Conservation (phyloP, 2,113 vertebrate genomes). For the Eubucco bourcierii region DNA sequence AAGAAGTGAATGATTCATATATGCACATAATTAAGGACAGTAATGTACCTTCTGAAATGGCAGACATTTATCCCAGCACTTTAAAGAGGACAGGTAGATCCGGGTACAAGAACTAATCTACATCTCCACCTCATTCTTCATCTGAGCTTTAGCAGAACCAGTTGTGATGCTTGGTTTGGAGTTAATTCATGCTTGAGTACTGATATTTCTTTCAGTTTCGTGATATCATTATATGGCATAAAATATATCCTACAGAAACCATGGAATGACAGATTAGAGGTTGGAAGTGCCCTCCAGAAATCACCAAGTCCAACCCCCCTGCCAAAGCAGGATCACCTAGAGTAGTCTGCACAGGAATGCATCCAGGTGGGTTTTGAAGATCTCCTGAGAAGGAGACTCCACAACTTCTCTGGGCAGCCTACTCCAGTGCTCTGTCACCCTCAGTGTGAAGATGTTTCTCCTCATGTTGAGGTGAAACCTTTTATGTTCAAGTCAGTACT, state of each 20-base stretch:
- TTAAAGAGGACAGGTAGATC: background rate
- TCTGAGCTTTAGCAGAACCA: background rate
- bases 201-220: background rate
- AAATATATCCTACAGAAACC: background rate
- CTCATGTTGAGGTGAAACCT: too few species aligned
- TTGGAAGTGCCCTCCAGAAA: too few species aligned
- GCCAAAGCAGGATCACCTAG: too few species aligned
- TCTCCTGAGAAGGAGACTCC: too few species aligned
- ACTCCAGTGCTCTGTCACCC: too few species aligned
- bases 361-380: too few species aligned
- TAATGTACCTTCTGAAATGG: background rate
- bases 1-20: background rate
- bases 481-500: too few species aligned
- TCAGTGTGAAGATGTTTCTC: too few species aligned
- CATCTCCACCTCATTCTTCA: background rate
- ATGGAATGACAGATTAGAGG: too few species aligned
- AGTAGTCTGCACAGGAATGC: too few species aligned
- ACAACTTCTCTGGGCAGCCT: too few species aligned
- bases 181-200: background rate
- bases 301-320: too few species aligned
- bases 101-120: background rate
- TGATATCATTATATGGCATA: background rate
- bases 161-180: background rate
- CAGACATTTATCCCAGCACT: background rate
- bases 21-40: background rate